Base-by-base conservation (phyloP, 2,113 vertebrate species). In the Podarcis raffonei region DNA sequence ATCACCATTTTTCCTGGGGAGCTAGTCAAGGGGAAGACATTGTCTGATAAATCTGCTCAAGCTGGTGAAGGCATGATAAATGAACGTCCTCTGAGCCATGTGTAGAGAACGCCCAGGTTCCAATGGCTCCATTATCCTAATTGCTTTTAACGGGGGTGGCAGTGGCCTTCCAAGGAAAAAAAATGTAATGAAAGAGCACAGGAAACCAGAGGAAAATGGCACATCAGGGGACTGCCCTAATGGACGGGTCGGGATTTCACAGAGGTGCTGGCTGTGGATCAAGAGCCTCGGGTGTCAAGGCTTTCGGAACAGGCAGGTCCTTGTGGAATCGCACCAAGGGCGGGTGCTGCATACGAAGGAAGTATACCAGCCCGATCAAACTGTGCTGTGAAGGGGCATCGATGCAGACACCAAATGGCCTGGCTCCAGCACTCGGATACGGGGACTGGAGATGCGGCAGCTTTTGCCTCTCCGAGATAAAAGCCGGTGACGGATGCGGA, bases 171-270 rank as follows among this genome's bases (percentile, higher is more conserved):
- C 1, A 4, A 39, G 35, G 69, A 2, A 0, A 3, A 48, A 48
- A 2, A 3, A 37, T 5, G 9, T 0, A n/a, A 82, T 48, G n/a
- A 18, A 0, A 0, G 2, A 2, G 30, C 0, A 59, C 87, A 91
- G 35, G 66, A 27, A 37, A 16, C 0, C 1, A 30, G 68, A 42
- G 53, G 12, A 77, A 1, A 35, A 68, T 42, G 32, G 69, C 85
- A 20, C 0, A 0, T 30, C 42, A 57, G 25, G n/a, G 15, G 72
- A 15, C 3, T 1, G 30, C 0, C 7, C 37, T 69, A 32, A 15
- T 65, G 35, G 68, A 85, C 1, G 35, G 78, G 71, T 27, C 57
- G 83, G 85, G 83, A 85, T 3, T 22, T 0, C 2, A 57, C 39
- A n/a, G 15, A 80, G 72, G 81, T 53, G 22, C 0, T 2, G 30